These are phyloP conservation scores for Carduelis carduelis DNA, from an alignment of 2,797 vertebrate genomes.

Conservation along the genomic window DNA sequence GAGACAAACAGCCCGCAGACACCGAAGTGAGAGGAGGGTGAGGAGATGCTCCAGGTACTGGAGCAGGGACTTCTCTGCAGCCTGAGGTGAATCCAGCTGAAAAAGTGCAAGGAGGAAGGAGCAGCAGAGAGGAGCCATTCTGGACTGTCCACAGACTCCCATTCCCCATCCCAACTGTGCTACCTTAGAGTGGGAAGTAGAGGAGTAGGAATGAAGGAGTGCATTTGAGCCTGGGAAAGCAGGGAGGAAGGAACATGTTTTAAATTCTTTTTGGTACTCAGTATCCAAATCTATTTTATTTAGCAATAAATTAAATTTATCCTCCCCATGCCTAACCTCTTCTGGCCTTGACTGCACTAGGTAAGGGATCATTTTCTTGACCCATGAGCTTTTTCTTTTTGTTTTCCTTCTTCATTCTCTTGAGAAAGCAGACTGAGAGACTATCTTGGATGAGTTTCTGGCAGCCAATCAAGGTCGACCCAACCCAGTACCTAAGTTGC, in stretches of 20 bases:
- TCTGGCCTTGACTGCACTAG: neutral
- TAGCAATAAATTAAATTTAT: neutral
- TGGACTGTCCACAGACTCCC: neutral
- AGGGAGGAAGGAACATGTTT: fast-evolving
- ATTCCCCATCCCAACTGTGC: neutral
- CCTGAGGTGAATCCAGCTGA: neutral
- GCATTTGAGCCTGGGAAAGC: neutral
- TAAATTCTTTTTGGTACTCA: neutral
- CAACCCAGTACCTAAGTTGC: no score
- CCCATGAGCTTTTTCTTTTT: neutral
- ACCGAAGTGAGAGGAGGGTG: neutral
- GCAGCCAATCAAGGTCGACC: neutral
- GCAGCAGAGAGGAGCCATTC: neutral
- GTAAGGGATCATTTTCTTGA: neutral
- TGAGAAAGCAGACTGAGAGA: neutral
- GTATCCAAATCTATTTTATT: neutral
- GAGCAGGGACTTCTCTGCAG: neutral
- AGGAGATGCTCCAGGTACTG: neutral
- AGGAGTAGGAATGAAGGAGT: neutral
- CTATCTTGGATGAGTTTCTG: neutral
- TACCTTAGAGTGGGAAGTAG: neutral
- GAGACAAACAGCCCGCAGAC: neutral
- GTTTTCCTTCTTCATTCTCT: neutral
- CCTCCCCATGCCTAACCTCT: neutral
- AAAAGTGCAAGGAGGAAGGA: neutral